A percentile compares a stretch with the other conserved stretches of the same genome.
These are phyloP conservation scores for Brenthis hecate DNA, from an alignment of 2,888 invertebrate genomes.

Conservation along the genomic window DNA sequence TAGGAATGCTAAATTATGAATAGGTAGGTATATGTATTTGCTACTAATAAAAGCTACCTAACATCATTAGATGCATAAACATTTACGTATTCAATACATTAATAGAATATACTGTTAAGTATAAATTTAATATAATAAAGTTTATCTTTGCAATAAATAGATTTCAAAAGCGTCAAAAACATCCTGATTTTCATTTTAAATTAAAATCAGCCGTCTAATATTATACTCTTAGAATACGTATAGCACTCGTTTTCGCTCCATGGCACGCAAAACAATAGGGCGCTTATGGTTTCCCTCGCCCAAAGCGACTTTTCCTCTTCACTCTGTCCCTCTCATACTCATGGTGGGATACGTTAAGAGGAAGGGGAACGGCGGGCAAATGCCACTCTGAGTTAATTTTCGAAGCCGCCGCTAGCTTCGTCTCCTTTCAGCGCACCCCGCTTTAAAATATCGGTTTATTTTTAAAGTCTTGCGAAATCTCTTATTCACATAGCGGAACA, in stretches of 20 bases:
- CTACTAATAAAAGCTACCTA: too few relatives aligned
- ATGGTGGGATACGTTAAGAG: conserved; percentile 46
- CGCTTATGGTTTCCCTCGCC: conserved; percentile 76
- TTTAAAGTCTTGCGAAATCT: conserved; percentile 45
- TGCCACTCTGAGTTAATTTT: conserved; percentile 80
- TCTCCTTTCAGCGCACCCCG: conserved; percentile 57
- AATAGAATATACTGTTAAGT: too few relatives aligned
- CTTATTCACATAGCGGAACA: conserved; percentile 25
- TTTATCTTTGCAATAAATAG: background rate
- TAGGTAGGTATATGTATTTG: too few relatives aligned
- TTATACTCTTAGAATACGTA: conserved; percentile 51
- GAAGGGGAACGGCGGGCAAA: conserved; percentile 53
- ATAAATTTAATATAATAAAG: background rate
- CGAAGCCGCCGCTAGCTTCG: conserved; percentile 63
- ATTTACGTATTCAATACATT: too few relatives aligned
- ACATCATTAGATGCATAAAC: too few relatives aligned
- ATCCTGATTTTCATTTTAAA: conserved; percentile 60
- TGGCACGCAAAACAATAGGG: conserved; percentile 78
- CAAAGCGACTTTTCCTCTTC: conserved; percentile 69
- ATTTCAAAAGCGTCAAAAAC: conserved; percentile 18
- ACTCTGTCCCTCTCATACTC: conserved; percentile 52
- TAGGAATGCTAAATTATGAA: too few relatives aligned
- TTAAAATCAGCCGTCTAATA: conserved; percentile 56
- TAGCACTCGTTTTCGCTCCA: conserved; percentile 61
- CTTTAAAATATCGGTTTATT: conserved; percentile 55